Percentiles rank a stretch among this genome's conserved stretches.
These are phyloP conservation scores for Lymantria dispar DNA, from an alignment of 2,888 invertebrate species.

Conservation along the genomic window DNA sequence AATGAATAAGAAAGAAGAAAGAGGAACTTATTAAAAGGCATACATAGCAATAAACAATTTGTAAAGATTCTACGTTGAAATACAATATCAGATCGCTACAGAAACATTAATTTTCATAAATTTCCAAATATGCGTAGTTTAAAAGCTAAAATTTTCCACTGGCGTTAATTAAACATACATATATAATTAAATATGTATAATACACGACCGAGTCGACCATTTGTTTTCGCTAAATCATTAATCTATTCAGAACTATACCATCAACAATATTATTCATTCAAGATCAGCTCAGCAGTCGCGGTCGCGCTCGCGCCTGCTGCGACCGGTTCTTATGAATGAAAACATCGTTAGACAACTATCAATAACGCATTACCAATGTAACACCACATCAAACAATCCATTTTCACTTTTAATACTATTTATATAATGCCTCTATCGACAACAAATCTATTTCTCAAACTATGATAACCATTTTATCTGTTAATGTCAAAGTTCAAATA, in stretches of 20 bases:
- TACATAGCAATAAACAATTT: too few species aligned
- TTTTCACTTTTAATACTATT: conserved; percentile 22
- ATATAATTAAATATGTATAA: conserved; percentile 6
- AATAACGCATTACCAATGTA: conserved; percentile 31
- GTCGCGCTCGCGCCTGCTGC: conserved; percentile 19
- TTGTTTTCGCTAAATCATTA: conserved; percentile 13
- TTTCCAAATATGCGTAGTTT: neutral
- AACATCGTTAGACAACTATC: conserved; percentile 29
- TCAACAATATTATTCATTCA: conserved; percentile 25
- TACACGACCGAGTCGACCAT: conserved; percentile 3
- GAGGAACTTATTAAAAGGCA: too few species aligned
- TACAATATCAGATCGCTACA: too few species aligned
- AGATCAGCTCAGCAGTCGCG: conserved; percentile 29
- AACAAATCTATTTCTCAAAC: conserved; percentile 12
- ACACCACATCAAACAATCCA: conserved; percentile 12
- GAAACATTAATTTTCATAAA: too few species aligned
- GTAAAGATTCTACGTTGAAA: too few species aligned
- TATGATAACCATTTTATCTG: conserved; percentile 32
- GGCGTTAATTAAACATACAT: conserved; percentile 6
- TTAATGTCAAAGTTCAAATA: conserved; percentile 40
- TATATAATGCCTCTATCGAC: conserved; percentile 15
- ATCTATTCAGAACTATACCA: conserved; percentile 14
- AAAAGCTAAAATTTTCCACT: conserved; percentile 10
- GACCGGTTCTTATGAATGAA: conserved; percentile 46
- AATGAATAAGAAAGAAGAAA: too few species aligned